These are phyloP conservation scores for Polyommatus icarus DNA, from an alignment of 2,888 invertebrate species.

Conservation along the genomic window DNA sequence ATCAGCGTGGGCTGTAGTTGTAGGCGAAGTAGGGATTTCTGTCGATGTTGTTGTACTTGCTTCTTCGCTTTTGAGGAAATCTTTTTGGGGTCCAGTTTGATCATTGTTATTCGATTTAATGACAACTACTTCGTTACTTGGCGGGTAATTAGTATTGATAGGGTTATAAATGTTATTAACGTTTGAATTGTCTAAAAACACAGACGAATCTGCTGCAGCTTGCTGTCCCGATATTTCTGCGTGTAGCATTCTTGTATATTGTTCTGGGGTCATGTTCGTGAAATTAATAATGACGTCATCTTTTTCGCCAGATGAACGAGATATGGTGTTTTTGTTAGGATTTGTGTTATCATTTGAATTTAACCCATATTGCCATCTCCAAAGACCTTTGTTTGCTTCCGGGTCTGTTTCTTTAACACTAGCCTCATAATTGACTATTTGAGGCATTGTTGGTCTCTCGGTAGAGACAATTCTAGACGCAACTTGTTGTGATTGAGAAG, in stretches of 20 bases:
- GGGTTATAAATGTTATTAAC: background rate
- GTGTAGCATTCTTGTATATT: conserved; percentile 66
- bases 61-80: conserved; percentile 15
- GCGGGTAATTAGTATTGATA: background rate
- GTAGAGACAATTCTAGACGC: conserved; percentile 58
- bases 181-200: conserved; percentile 37
- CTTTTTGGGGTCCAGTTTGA: background rate
- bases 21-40: conserved; percentile 10
- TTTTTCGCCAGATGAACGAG: conserved; percentile 65
- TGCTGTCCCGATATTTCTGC: conserved; percentile 53
- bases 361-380: conserved; percentile 74
- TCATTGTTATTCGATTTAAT: background rate
- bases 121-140: background rate
- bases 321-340: conserved; percentile 65
- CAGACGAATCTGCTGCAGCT: conserved; percentile 40
- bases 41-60: background rate
- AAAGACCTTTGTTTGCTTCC: conserved; percentile 65
- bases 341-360: conserved; percentile 56
- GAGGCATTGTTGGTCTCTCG: conserved; percentile 66
- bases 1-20: conserved; percentile 7
- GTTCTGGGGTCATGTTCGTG: conserved; percentile 67
- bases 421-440: conserved; percentile 70
- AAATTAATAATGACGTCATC: conserved; percentile 73
- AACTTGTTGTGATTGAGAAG: conserved; percentile 52
- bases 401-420: conserved; percentile 59